A percentile compares a stretch with the other conserved stretches of the same genome.
phyloP scores from a whole-genome alignment of 92 coral and sea anemone genomes.

The Diadumene lineata region DNA sequence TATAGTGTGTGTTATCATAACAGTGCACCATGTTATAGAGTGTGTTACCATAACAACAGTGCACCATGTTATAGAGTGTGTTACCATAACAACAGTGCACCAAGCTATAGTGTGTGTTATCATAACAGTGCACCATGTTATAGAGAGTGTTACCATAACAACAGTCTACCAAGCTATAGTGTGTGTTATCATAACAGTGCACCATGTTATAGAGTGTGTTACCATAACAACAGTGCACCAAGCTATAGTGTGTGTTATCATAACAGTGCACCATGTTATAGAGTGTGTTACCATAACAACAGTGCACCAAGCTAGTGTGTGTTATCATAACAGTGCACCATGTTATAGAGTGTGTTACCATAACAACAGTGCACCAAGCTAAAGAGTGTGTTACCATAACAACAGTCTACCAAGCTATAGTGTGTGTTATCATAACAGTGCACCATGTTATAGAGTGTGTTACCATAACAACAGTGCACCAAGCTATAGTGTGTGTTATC shows the following conservation, averaged over 20 bases:
- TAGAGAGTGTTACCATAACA: too few species aligned
- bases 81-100: constrained; percentile 98
- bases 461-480: constrained; percentile 96
- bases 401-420: constrained; percentile 89
- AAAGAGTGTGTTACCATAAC: constrained; percentile 93
- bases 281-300: too few species aligned
- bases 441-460: too few species aligned
- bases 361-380: constrained; percentile 94
- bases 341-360: too few species aligned
- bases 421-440: constrained; percentile 89
- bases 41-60: constrained; percentile 96
- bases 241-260: constrained; percentile 88
- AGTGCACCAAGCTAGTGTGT: constrained; percentile 94
- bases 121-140: constrained; percentile 79
- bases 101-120: constrained; percentile 85
- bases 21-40: constrained; percentile 68
- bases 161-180: constrained; percentile 90
- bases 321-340: constrained; percentile 74
- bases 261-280: constrained; percentile 74
- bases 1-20: constrained; percentile 90
- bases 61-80: constrained; percentile 89
- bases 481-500: constrained; percentile 90
- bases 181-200: constrained; percentile 86
- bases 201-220: too few species aligned
- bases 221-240: constrained; percentile 96